These are phyloP conservation scores for Diogma glabrata DNA, from an alignment of 2,888 invertebrate genomes.

Conservation along the genomic window DNA sequence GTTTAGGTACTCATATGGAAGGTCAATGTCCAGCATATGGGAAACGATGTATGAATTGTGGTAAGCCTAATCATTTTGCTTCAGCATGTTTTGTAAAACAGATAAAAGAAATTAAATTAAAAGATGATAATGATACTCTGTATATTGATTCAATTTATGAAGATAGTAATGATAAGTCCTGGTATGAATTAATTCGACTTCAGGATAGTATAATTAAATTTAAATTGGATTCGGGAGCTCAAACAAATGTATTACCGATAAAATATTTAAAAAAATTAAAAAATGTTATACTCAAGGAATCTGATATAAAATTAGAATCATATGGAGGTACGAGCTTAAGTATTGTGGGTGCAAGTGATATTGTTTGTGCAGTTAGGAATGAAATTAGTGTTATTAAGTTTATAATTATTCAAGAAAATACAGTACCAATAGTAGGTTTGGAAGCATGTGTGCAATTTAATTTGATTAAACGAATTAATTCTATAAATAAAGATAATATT, in stretches of 20 bases:
- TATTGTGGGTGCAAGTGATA: no score
- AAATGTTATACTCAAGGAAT: neutral
- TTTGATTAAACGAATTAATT: conserved; percentile 11
- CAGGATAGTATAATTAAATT: neutral
- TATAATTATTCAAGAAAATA: conserved; percentile 15
- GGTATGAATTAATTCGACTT: conserved; percentile 2
- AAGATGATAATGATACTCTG: no score
- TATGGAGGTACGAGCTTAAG: conserved; percentile 4
- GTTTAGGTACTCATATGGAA: no score
- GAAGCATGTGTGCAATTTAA: conserved; percentile 12
- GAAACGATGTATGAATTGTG: conserved; percentile 1
- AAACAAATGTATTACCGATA: conserved; percentile 7
- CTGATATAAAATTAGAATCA: neutral
- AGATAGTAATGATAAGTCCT: neutral
- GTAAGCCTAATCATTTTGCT: conserved; percentile 10
- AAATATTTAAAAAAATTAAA: neutral
- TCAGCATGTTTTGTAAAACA: neutral
- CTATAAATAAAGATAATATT: no score
- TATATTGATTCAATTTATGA: neutral
- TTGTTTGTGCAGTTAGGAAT: conserved; percentile 10
- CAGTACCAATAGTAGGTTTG: conserved; percentile 14
- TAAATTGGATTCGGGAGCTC: conserved; percentile 8
- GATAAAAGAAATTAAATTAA: neutral
- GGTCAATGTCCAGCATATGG: conserved; percentile 11
- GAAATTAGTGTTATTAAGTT: conserved; percentile 16